Conservation (phyloP, 1,140 invertebrate species). For the Zelostemma sp. region DNA sequence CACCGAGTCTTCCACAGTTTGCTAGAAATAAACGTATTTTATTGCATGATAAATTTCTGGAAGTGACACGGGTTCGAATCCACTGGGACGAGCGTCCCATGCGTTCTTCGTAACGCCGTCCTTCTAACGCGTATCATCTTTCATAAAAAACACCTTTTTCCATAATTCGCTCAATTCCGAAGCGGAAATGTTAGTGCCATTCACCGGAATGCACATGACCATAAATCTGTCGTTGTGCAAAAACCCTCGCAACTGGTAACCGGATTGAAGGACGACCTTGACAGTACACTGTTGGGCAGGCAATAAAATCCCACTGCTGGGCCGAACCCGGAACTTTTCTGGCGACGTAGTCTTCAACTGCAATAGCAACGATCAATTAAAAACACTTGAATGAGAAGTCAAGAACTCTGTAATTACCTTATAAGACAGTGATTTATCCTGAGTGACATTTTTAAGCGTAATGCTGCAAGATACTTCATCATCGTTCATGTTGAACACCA, state of each 20-base stretch:
- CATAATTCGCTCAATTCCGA: slow-evolving; percentile 74
- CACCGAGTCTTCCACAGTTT: slow-evolving; percentile 58
- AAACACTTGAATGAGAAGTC: neutral
- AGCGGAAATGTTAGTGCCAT: slow-evolving; percentile 62
- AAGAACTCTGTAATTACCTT: slow-evolving; percentile 72
- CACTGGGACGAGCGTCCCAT: too few relatives aligned
- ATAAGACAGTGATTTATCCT: slow-evolving; percentile 77
- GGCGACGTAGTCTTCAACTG: slow-evolving; percentile 83
- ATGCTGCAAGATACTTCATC: slow-evolving; percentile 77
- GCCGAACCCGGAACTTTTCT: slow-evolving; percentile 91
- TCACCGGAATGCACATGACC: slow-evolving; percentile 76
- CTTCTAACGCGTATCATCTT: too few relatives aligned
- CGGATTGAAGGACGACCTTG: slow-evolving; percentile 71
- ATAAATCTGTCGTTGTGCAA: slow-evolving; percentile 78
- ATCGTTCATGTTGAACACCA: slow-evolving; percentile 76
- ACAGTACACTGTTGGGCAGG: slow-evolving; percentile 70
- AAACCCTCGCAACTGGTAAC: slow-evolving; percentile 70
- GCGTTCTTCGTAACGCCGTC: too few relatives aligned
- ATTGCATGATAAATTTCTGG: too few relatives aligned
- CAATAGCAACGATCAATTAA: slow-evolving; percentile 28
- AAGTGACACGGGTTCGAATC: too few relatives aligned
- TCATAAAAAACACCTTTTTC: slow-evolving; percentile 60
- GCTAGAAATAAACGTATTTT: slow-evolving; percentile 49
- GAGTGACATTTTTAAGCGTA: slow-evolving; percentile 76
- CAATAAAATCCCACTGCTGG: slow-evolving; percentile 81